Evolutionary conservation across 2,113 vertebrate species (phyloP), one percentile per base, ranked within the genome.

Genomic region (Corythaixoides concolor): DNA sequence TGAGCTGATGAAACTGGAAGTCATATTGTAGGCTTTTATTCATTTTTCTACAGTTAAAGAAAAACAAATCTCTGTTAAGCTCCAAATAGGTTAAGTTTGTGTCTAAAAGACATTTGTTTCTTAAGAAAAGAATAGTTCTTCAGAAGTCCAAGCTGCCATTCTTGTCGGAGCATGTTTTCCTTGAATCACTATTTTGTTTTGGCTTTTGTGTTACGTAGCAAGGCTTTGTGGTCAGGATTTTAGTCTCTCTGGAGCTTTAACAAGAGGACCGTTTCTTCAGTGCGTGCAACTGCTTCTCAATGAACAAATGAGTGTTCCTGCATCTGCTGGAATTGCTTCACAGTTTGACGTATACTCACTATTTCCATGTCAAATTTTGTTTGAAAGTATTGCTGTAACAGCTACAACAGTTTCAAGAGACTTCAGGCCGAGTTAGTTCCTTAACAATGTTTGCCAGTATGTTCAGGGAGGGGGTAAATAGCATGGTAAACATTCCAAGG

Each of bases 201-300:
- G 90, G n/a, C 59, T 92, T 91, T 78, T 0, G 1, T 85, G 70
- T 94, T 91, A 28, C 85, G 89, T 72, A 89, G 86, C 92, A 93
- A 91, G 81, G 50, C 80, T 75, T 95, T 96, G 96, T 92, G 92
- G 94, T 93, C 89, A 95, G 91, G 91, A 95, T 69, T 97, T 68
- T 9, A 73, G 49, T 81, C 68, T 85, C 84, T 92, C 80, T 85
- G 66, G 80, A 92, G 53, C 64, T 89, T 83, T 89, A 69, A 88
- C 69, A 49, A 50, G 49, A 74, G 67, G 93, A 66, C 28, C 2
- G 3, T 96, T 97, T 91, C 94, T 93, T 87, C 74, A 83, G 43
- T 33, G 28, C 66, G 88, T 67, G 66, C 75, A 60, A 63, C 32
- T 66, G 52, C 92, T 95, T 90, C 92, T 97, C 94, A 95, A 92